phyloP scores from a whole-genome alignment of 2,797 vertebrate genomes.

The Megalops cyprinoides region DNA sequence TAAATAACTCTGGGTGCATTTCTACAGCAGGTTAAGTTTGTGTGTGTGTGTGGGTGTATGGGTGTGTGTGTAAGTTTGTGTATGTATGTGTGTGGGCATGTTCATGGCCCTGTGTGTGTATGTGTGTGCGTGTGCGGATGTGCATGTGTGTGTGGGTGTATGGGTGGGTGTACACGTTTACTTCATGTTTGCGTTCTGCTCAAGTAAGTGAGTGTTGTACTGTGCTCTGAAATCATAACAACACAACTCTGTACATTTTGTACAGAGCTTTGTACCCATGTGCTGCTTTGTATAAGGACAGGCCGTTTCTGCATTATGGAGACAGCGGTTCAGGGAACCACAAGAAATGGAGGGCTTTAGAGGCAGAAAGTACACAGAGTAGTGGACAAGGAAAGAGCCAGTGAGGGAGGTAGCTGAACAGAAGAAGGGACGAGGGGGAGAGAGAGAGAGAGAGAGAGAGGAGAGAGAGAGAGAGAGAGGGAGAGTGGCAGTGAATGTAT shows the following conservation, averaged over 20 bases:
- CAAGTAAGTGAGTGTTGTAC: neutral
- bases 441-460: constrained; percentile 50
- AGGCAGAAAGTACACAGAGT: constrained; percentile 55
- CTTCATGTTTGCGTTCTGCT: neutral
- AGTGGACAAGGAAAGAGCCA: constrained; percentile 54
- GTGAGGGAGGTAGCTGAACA: constrained; percentile 37
- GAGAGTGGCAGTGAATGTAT: constrained; percentile 75
- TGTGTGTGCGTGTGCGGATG: too few relatives aligned
- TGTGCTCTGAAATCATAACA: neutral
- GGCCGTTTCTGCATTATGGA: constrained; percentile 59
- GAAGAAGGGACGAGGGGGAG: constrained; percentile 39
- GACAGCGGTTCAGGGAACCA: constrained; percentile 56
- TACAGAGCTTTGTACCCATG: neutral
- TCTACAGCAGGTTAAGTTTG: neutral
- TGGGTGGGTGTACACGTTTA: too few relatives aligned
- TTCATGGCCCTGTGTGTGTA: too few relatives aligned
- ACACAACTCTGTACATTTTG: neutral
- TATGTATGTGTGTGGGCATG: too few relatives aligned
- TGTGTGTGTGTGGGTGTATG: too few relatives aligned
- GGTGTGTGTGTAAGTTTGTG: too few relatives aligned
- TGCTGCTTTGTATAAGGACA: neutral
- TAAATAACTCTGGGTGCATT: neutral
- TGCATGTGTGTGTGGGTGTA: too few relatives aligned
- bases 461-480: constrained; percentile 30
- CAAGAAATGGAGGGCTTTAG: constrained; percentile 69